Evolutionary conservation across 2,113 vertebrate species (phyloP).

Genomic region (Eonycteris spelaea): DNA sequence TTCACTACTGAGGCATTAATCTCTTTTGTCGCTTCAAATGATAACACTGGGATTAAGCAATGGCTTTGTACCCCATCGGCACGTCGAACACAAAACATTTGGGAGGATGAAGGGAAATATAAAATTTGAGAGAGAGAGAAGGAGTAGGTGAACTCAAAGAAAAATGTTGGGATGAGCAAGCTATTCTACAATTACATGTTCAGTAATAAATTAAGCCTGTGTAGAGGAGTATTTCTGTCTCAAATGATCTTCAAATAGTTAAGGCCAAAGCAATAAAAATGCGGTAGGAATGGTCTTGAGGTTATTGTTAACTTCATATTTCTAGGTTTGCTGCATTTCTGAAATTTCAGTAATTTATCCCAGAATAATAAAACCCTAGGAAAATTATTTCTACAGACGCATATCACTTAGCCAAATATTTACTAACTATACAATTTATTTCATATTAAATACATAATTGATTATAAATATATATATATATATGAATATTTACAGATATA

Average conservation of each 20-base stretch:
- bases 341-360: not conserved
- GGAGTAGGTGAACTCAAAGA: not conserved
- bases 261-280: not conserved
- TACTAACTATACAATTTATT: not conserved
- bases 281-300: not conserved
- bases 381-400: not conserved
- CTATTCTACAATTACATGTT: not conserved
- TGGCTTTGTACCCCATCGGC: not conserved
- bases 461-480: not conserved
- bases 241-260: not conserved
- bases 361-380: not conserved
- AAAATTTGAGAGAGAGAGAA: not conserved
- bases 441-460: not conserved
- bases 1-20: not conserved
- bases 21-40: not conserved
- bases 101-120: not conserved
- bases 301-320: not conserved
- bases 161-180: not conserved
- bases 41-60: not conserved
- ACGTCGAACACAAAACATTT: not conserved
- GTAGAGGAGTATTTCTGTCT: not conserved
- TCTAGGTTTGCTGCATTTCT: not conserved
- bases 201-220: not conserved
- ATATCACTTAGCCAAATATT: not conserved
- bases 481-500: not conserved